phyloP scores from a whole-genome alignment of 1,140 invertebrate species.

The Monomorium pharaonis region DNA sequence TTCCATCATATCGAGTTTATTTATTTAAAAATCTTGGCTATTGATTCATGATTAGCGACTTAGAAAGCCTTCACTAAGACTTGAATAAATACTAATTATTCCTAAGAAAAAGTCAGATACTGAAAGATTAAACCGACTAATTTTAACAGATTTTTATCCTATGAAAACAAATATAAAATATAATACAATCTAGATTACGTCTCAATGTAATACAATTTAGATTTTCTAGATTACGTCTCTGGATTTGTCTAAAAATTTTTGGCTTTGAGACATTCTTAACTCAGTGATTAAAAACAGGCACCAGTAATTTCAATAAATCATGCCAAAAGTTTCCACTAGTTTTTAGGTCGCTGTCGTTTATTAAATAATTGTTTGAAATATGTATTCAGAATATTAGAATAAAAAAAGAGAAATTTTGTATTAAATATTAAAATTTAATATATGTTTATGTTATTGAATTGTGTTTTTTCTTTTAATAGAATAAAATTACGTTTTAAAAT shows the following conservation, averaged over 20 bases:
- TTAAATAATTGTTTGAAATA: background rate
- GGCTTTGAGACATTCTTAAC: slow-evolving; percentile 45
- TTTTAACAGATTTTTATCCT: background rate
- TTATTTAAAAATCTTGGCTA: too few species aligned
- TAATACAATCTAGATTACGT: too few species aligned
- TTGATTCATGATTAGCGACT: too few species aligned
- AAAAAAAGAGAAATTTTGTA: background rate
- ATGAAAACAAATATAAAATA: background rate
- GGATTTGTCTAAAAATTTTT: slow-evolving; percentile 60
- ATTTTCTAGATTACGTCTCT: slow-evolving; percentile 68
- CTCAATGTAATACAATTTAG: too few species aligned
- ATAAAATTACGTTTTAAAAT: background rate
- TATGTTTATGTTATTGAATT: background rate
- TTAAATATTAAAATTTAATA: background rate
- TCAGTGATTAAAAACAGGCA: background rate
- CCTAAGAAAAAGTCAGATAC: too few species aligned
- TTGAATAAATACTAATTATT: too few species aligned
- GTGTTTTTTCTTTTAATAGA: background rate
- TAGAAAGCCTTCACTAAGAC: too few species aligned
- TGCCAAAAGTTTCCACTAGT: slow-evolving; percentile 33
- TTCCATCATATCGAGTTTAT: too few species aligned
- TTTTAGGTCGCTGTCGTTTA: slow-evolving; percentile 15
- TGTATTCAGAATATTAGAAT: background rate
- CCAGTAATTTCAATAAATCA: background rate
- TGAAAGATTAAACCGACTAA: background rate